Base-by-base conservation (phyloP, 2,113 vertebrate species). In the Enhydra lutris region DNA sequence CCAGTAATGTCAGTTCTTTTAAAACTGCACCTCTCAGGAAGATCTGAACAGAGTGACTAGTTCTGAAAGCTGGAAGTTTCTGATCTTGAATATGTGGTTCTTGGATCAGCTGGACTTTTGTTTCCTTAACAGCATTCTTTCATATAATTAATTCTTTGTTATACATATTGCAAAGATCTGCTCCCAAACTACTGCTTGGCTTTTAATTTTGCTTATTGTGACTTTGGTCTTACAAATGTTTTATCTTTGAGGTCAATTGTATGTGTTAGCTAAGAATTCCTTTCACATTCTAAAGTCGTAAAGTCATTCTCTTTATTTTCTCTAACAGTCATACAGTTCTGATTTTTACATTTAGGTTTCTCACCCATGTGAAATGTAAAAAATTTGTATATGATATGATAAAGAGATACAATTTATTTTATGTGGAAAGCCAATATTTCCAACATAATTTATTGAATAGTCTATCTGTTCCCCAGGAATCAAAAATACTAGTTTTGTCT, bases 201-300 rank as follows among this genome's bases (percentile, higher is more conserved):
- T 91, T 91, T 89, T 85, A 94, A 76, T 93, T 91, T 95, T 84
- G 23, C 63, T 84, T 76, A 47, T 63, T 67, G 34, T 87, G 47
- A 5, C 21, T 80, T 87, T 94, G 47, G 15, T 80, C 26, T 95
- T 96, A 59, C 24, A 59, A 76, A 88, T 15, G 4, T 69, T 90
- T 94, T 91, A 39, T 84, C 80, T 97, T 91, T 90, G 73, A 89
- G 74, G 52, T 59, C 31, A 95, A 73, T 34, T 81, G 73, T 78
- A 82, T 36, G 14, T 71, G 26, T 88, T 86, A 85, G 24, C 42
- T 86, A 89, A 95, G 59, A 95, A 85, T 89, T 47, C 0, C 15
- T 86, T 82, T 24, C 17, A 45, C 50, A 42, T 3, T 78, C 23
- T 80, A 45, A 87, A 88, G 31, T 82, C 71, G 89, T 34, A 63